Percentiles rank a stretch among this genome's conserved stretches.
Conservation (phyloP, 2,113 vertebrate genomes). For the Microtus richardsoni region DNA sequence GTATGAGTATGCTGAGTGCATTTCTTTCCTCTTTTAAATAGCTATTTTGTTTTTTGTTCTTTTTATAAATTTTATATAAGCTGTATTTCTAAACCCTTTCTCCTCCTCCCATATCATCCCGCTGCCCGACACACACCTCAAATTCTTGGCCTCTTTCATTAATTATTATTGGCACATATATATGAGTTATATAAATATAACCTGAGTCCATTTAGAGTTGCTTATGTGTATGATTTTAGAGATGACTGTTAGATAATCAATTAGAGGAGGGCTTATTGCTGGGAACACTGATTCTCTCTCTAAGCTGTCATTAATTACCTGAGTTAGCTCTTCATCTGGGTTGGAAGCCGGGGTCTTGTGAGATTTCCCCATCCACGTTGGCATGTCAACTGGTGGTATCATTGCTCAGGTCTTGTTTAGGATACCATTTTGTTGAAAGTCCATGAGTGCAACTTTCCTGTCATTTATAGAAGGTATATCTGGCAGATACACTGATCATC, state of each 20-base stretch:
- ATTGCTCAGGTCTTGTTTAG: not conserved
- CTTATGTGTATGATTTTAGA: not conserved
- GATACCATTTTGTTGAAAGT: not conserved
- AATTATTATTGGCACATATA: not conserved
- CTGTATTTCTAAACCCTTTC: not conserved
- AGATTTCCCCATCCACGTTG: not conserved
- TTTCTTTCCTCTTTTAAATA: not conserved
- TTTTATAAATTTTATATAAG: not conserved
- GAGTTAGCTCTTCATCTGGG: not conserved
- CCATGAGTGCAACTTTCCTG: not conserved
- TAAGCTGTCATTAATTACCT: not conserved
- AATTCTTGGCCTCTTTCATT: not conserved
- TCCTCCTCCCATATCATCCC: not conserved
- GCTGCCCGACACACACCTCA: not conserved
- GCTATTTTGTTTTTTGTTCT: not conserved
- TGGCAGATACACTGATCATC: not conserved
- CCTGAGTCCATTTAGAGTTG: not conserved
- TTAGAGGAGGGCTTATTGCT: not conserved
- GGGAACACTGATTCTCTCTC: not conserved
- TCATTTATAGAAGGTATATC: not conserved
- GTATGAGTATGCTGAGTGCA: slow-evolving; percentile 80
- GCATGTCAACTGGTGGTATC: not conserved
- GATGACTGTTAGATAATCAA: not conserved
- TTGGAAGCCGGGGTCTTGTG: not conserved
- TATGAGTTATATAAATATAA: not conserved